phyloP scores from a whole-genome alignment of 2,113 vertebrate species.

The Silurus meridionalis region DNA sequence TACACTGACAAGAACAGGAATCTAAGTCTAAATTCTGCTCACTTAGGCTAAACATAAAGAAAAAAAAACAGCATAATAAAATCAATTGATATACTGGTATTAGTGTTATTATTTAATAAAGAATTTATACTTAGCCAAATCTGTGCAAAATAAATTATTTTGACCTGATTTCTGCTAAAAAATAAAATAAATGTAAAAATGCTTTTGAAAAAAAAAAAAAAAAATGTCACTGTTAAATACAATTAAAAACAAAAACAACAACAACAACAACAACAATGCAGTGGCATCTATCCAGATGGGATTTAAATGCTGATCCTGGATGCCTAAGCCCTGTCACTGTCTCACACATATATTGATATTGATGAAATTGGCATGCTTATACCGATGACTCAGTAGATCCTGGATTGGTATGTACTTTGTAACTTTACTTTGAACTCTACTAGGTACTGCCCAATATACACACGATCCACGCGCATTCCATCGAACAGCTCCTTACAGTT shows the following conservation, averaged over 20 bases:
- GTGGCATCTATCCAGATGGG: neutral
- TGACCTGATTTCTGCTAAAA: neutral
- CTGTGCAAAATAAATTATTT: neutral
- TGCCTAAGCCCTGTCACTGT: too few relatives aligned
- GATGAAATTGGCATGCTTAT: neutral
- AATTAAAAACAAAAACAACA: too few relatives aligned
- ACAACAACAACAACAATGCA: neutral
- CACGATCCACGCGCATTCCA: neutral
- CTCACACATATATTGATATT: too few relatives aligned
- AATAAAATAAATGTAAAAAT: neutral
- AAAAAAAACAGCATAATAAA: neutral
- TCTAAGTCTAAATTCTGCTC: neutral
- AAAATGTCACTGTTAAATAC: neutral
- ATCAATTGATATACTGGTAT: neutral
- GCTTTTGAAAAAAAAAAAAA: neutral
- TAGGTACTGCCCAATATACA: neutral
- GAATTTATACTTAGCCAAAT: neutral
- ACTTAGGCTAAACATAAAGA: neutral
- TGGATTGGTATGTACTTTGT: slow-evolving; percentile 9
- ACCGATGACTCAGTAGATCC: slow-evolving; percentile 15
- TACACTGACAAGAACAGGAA: neutral
- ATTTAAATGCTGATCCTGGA: neutral
- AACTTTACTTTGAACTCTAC: slow-evolving; percentile 22
- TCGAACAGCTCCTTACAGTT: neutral
- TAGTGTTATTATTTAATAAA: neutral